These are phyloP conservation scores for Origma solitaria DNA, from an alignment of 2,113 vertebrate species.

Conservation along the genomic window DNA sequence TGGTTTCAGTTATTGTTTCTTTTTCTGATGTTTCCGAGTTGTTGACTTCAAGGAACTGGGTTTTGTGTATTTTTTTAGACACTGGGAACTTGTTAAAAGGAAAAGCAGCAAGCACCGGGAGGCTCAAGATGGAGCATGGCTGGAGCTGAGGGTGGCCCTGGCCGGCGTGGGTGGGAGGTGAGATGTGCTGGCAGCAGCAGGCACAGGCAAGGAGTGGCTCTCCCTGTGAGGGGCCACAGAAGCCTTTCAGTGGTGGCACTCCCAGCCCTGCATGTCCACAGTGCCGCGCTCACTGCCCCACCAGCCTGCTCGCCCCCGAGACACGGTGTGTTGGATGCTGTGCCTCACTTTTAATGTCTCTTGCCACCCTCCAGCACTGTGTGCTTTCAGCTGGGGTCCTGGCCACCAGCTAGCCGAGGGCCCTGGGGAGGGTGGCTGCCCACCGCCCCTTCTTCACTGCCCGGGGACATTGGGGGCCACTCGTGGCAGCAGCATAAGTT, in stretches of 20 bases:
- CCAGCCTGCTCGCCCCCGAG: fast-evolving
- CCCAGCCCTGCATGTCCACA: fast-evolving
- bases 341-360: not conserved
- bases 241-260: not conserved
- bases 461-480: fast-evolving
- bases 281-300: not conserved
- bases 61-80: constrained; percentile 51
- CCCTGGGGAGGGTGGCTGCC: not conserved
- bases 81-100: constrained; percentile 45
- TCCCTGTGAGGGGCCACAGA: not conserved
- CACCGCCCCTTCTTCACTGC: not conserved
- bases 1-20: constrained; percentile 38
- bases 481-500: fast-evolving
- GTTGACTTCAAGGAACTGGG: constrained; percentile 46
- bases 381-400: not conserved
- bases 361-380: not conserved
- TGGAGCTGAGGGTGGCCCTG: not conserved
- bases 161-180: not conserved
- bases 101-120: constrained; percentile 27
- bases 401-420: not conserved
- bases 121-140: not conserved
- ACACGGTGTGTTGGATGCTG: fast-evolving
- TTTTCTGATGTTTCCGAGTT: constrained; percentile 4
- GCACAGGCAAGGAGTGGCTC: not conserved
- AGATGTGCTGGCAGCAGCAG: not conserved